phyloP scores from a whole-genome alignment of 2,888 invertebrate species.

The Lasioglossum calceatum region DNA sequence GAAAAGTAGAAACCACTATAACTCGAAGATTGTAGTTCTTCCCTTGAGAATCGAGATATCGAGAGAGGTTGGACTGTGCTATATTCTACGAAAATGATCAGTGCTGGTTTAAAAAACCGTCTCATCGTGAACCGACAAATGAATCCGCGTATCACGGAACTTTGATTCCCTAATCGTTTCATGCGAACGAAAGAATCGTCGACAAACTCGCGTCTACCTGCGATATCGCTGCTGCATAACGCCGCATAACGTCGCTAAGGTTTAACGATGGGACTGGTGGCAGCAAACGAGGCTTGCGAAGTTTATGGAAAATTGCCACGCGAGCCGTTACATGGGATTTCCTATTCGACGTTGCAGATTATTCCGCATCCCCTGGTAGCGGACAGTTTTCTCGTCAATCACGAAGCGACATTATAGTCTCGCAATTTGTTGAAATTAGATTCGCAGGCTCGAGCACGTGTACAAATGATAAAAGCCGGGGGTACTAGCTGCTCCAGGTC shows the following conservation, averaged over 20 bases:
- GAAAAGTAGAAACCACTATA: no score
- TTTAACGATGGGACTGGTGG: constrained; percentile 1
- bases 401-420: constrained; percentile 47
- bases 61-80: no score
- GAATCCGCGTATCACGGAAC: background rate
- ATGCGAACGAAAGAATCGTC: background rate
- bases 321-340: constrained; percentile 26
- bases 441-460: constrained; percentile 51
- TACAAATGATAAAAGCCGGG: constrained; percentile 56
- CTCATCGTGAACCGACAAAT: background rate
- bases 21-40: no score
- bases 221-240: background rate
- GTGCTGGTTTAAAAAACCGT: background rate
- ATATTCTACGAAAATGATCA: background rate
- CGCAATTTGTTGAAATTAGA: constrained; percentile 67
- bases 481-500: constrained; percentile 29
- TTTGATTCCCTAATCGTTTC: background rate
- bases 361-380: background rate
- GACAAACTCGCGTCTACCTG: constrained; percentile 7
- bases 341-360: constrained; percentile 8
- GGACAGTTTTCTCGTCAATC: constrained; percentile 39
- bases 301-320: constrained; percentile 35
- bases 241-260: constrained; percentile 3
- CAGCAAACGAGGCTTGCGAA: constrained; percentile 13
- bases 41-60: no score